A percentile compares a stretch with the other conserved stretches of the same genome.
Evolutionary conservation across 2,113 vertebrate genomes (phyloP).

Genomic region (Stictonetta naevosa): DNA sequence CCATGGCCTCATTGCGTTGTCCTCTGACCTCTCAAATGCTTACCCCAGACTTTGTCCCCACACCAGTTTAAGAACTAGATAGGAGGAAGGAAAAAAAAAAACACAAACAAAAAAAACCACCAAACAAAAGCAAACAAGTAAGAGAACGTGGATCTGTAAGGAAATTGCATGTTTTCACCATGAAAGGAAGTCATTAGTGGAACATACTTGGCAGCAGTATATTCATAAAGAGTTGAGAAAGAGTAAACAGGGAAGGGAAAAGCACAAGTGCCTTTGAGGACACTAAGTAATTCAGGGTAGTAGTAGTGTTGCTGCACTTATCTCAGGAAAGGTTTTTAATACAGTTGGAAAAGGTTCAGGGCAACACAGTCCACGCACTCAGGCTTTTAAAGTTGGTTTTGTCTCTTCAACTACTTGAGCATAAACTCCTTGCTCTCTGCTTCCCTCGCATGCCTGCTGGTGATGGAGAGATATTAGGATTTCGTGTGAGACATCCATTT

Average conservation of each 20-base stretch:
- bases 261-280: not conserved
- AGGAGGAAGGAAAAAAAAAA: not conserved
- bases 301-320: no score
- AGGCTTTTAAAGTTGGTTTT: not conserved
- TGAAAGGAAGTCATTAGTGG: not conserved
- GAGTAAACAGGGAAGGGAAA: not conserved
- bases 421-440: accelerated
- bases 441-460: accelerated
- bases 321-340: not conserved
- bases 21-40: not conserved
- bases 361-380: not conserved
- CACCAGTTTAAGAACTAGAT: not conserved
- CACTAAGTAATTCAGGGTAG: not conserved
- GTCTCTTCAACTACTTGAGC: not conserved
- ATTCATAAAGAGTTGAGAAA: not conserved
- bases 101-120: not conserved
- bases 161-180: not conserved
- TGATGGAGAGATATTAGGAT: accelerated
- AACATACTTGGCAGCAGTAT: not conserved
- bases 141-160: not conserved
- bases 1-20: no score
- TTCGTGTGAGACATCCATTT: accelerated
- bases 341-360: not conserved
- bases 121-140: no score
- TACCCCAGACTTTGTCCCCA: not conserved